A percentile compares a stretch with the other conserved stretches of the same genome.
phyloP scores from a whole-genome alignment of 2,888 invertebrate genomes.

The Melolontha melolontha region DNA sequence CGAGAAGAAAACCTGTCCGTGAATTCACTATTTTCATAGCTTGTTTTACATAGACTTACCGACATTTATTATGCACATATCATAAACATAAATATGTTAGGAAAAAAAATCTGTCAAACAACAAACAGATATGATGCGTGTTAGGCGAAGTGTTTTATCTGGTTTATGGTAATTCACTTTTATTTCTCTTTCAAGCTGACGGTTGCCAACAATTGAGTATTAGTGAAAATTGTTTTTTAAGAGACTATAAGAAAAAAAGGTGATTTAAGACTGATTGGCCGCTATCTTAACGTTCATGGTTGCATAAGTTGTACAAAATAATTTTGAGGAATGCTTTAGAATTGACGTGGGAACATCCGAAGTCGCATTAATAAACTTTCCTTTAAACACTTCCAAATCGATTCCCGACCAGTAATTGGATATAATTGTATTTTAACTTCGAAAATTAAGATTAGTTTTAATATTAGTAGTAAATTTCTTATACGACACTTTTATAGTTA shows the following conservation, averaged over 20 bases:
- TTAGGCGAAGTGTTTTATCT: slow-evolving; percentile 26
- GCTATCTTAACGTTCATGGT: slow-evolving; percentile 8
- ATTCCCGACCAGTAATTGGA: background rate
- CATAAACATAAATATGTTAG: slow-evolving; percentile 21
- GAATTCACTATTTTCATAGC: slow-evolving; percentile 19
- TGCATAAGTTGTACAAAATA: background rate
- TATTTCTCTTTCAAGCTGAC: slow-evolving; percentile 13
- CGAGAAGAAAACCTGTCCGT: slow-evolving; percentile 18
- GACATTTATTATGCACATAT: slow-evolving; percentile 22
- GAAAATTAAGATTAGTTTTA: slow-evolving; percentile 20
- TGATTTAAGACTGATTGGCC: slow-evolving; percentile 3
- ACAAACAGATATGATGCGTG: slow-evolving; percentile 23
- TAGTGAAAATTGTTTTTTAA: slow-evolving; percentile 8
- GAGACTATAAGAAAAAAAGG: slow-evolving; percentile 5
- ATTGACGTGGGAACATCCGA: slow-evolving; percentile 22
- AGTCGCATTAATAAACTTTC: slow-evolving; percentile 1
- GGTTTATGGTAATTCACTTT: slow-evolving; percentile 25
- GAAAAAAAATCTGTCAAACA: slow-evolving; percentile 21
- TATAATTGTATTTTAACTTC: slow-evolving; percentile 18
- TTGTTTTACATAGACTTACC: slow-evolving; percentile 26
- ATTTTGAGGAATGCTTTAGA: slow-evolving; percentile 5
- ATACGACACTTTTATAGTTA: background rate
- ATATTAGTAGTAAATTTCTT: background rate
- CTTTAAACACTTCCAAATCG: slow-evolving; percentile 1
- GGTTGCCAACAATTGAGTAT: slow-evolving; percentile 10